Evolutionary conservation across 2,888 invertebrate genomes (phyloP).

Genomic region (Leptopilina syphax): DNA sequence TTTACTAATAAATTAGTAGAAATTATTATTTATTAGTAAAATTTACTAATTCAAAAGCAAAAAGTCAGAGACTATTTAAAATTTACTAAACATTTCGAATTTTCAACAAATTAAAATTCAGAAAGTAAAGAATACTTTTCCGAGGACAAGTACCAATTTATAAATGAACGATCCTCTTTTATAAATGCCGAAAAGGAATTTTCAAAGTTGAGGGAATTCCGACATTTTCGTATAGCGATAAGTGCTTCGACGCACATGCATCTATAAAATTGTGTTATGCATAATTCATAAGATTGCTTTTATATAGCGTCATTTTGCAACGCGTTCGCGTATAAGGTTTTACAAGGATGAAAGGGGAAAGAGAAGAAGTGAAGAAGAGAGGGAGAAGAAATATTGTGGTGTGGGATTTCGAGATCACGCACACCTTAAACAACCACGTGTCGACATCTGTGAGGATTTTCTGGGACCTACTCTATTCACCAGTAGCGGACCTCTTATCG

Average conservation of each 20-base stretch:
- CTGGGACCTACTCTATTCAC: conserved; percentile 63
- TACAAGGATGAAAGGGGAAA: conserved; percentile 43
- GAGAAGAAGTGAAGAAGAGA: background rate
- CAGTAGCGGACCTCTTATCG: conserved; percentile 69
- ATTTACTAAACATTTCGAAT: no score
- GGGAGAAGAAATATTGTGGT: no score
- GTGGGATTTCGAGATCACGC: conserved; percentile 35
- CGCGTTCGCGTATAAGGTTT: conserved; percentile 48
- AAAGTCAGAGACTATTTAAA: no score
- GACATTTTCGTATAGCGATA: conserved; percentile 9
- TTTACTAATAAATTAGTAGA: no score
- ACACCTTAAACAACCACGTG: conserved; percentile 57
- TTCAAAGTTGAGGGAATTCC: conserved; percentile 17
- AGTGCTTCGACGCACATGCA: conserved; percentile 46
- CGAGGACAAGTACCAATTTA: background rate
- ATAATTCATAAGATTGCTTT: conserved; percentile 68
- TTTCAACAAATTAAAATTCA: no score
- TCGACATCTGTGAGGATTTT: conserved; percentile 75
- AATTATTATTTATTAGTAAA: no score
- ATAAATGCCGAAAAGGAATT: conserved; percentile 9
- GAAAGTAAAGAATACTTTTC: background rate
- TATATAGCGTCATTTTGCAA: conserved; percentile 60
- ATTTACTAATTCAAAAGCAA: no score
- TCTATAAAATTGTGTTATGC: conserved; percentile 63
- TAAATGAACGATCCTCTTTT: background rate